phyloP scores from a whole-genome alignment of 2,797 vertebrate species.

The Acanthornis magna region DNA sequence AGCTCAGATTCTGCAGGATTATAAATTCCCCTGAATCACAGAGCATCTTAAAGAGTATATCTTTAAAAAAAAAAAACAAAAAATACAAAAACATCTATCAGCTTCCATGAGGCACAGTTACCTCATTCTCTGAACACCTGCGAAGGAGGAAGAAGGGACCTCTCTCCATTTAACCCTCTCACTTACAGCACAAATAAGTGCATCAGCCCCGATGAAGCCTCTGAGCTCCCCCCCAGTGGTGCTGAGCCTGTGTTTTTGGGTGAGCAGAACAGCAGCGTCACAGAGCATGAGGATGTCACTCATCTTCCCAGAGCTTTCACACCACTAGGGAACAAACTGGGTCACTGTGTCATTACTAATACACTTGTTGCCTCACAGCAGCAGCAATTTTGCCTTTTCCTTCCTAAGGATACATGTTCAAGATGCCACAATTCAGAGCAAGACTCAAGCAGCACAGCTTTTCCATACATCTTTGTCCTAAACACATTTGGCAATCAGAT shows the following conservation, averaged over 20 bases:
- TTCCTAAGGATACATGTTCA: background rate
- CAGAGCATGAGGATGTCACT: background rate
- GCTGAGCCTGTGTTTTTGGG: background rate
- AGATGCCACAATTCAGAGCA: too few species aligned
- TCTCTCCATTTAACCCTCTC: background rate
- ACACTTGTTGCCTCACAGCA: background rate
- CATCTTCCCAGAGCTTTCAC: background rate
- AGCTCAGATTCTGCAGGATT: background rate
- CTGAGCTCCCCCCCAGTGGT: background rate
- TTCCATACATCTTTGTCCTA: background rate
- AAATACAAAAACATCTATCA: rapidly evolving
- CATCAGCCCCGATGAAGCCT: rapidly evolving
- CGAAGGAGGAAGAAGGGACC: background rate
- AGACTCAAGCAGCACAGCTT: background rate
- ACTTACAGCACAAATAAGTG: background rate
- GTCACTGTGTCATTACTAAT: background rate
- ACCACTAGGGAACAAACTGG: background rate
- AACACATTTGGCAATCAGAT: background rate
- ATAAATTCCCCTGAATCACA: background rate
- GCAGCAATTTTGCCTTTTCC: background rate
- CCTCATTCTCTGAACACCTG: background rate
- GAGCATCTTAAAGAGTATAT: background rate
- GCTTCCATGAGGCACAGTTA: background rate
- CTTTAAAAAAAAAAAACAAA: background rate
- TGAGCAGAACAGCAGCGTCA: rapidly evolving